Conservation (phyloP, 2,113 vertebrate genomes). For the Cyphomyrus discorhynchus region DNA sequence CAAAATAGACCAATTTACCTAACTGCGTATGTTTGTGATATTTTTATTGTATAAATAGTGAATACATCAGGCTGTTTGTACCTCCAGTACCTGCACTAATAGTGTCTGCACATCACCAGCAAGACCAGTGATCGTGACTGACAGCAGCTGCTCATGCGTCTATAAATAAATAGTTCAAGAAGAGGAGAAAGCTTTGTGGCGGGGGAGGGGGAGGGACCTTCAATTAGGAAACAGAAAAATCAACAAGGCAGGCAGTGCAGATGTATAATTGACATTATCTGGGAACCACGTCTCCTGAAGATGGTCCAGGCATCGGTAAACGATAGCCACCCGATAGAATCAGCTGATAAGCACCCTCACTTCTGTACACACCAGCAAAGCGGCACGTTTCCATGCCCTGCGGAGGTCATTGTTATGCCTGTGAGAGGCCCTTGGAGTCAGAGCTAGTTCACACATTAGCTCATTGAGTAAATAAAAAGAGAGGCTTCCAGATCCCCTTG, state of each 20-base stretch:
- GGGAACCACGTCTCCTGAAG: constrained; percentile 31
- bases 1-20: background rate
- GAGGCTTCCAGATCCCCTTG: background rate
- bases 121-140: background rate
- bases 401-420: background rate
- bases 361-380: background rate
- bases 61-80: background rate
- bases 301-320: background rate
- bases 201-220: background rate
- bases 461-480: background rate
- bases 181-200: background rate
- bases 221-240: constrained; percentile 47
- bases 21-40: background rate
- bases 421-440: background rate
- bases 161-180: constrained; percentile 18
- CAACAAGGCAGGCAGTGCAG: constrained; percentile 48
- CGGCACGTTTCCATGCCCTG: background rate
- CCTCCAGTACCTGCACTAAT: background rate
- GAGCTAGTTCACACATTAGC: background rate
- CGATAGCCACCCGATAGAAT: background rate
- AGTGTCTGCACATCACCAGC: background rate
- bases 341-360: background rate
- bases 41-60: background rate
- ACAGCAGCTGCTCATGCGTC: background rate
- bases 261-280: constrained; percentile 43